phyloP scores from a whole-genome alignment of 2,113 vertebrate genomes.

The Stigmatopora argus region DNA sequence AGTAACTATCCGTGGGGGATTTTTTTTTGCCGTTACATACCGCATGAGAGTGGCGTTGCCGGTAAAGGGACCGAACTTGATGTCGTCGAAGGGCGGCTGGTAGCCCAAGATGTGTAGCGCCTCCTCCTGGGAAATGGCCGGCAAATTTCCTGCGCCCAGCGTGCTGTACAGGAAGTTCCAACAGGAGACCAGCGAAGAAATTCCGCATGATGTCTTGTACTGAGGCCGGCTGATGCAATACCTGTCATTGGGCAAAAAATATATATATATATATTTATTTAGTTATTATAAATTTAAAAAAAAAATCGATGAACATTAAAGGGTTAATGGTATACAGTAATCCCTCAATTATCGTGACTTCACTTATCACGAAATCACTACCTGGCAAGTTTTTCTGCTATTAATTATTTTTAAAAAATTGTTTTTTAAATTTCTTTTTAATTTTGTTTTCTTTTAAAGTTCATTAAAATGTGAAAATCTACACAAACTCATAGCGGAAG shows the following conservation, averaged over 20 bases:
- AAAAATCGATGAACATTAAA: no score
- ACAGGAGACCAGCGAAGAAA: conserved; percentile 92
- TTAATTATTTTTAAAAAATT: no score
- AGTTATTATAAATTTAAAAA: no score
- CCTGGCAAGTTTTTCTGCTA: no score
- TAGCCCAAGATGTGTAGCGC: conserved; percentile 94
- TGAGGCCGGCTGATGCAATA: conserved; percentile 97
- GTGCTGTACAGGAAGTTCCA: conserved; percentile 98
- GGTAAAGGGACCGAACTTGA: conserved; percentile 98
- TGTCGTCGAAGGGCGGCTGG: conserved; percentile 96
- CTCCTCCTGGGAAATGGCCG: conserved; percentile 95
- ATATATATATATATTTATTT: not conserved
- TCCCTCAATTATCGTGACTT: no score
- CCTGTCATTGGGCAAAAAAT: conserved; percentile 62
- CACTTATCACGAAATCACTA: no score
- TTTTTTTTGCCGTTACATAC: conserved; percentile 52
- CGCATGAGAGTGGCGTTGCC: conserved; percentile 97
- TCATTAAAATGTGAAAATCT: no score
- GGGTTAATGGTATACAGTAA: no score
- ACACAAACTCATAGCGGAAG: no score
- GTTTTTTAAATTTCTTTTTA: no score
- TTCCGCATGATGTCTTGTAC: conserved; percentile 98
- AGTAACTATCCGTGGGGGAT: no score
- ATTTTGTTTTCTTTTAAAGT: no score
- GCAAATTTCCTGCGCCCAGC: conserved; percentile 89